These are phyloP conservation scores for Tupaia chinensis DNA, from an alignment of 2,113 vertebrate genomes.

Conservation along the genomic window DNA sequence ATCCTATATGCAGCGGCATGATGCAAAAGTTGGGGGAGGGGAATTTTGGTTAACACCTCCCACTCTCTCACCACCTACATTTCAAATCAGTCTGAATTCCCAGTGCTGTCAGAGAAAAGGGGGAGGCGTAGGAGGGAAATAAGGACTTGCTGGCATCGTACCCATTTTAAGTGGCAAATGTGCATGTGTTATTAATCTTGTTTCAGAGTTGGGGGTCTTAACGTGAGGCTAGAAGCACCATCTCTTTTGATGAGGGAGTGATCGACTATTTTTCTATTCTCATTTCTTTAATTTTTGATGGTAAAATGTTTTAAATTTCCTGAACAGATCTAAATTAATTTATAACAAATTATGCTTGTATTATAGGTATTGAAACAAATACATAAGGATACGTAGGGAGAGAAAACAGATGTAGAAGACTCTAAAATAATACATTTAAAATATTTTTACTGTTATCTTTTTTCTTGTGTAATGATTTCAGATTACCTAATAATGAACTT, in stretches of 20 bases:
- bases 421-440: background rate
- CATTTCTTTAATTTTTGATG: slow-evolving; percentile 42
- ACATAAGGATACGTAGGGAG: background rate
- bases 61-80: slow-evolving; percentile 22
- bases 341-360: background rate
- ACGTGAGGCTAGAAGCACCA: background rate
- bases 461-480: background rate
- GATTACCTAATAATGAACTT: background rate
- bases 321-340: slow-evolving; percentile 44
- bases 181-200: background rate
- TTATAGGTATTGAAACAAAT: slow-evolving; percentile 39
- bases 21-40: background rate
- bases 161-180: slow-evolving; percentile 15
- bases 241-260: background rate
- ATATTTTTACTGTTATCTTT: slow-evolving; percentile 24
- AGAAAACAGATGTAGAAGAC: slow-evolving; percentile 30
- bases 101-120: slow-evolving; percentile 37
- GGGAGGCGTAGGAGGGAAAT: slow-evolving; percentile 16
- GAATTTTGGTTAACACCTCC: slow-evolving; percentile 50
- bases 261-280: background rate
- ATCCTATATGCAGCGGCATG: background rate
- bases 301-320: slow-evolving; percentile 1
- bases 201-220: slow-evolving; percentile 6
- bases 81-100: slow-evolving; percentile 23
- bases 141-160: background rate